Evolutionary conservation across 2,113 vertebrate species (phyloP).

Genomic region (Oceanites oceanicus): DNA sequence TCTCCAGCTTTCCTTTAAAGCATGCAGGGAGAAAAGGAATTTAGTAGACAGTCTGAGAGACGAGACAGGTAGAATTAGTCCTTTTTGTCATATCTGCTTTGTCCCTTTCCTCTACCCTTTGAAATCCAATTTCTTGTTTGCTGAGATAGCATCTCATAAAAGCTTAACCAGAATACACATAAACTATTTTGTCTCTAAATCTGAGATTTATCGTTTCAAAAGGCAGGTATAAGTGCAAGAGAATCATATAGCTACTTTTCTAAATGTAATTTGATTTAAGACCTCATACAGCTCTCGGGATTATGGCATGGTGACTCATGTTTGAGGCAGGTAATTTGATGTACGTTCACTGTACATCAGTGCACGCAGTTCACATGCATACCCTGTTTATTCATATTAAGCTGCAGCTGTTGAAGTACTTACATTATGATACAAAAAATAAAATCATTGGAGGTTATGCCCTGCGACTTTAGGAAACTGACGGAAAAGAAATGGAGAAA

Average conservation of each 20-base stretch:
- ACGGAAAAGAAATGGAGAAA: background rate
- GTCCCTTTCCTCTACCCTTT: background rate
- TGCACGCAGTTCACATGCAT: background rate
- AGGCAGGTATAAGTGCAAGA: background rate
- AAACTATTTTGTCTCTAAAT: slow-evolving; percentile 30
- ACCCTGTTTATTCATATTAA: background rate
- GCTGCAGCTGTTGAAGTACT: background rate
- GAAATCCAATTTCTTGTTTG: slow-evolving; percentile 23
- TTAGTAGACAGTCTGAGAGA: background rate
- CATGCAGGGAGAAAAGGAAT: background rate
- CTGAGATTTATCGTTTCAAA: background rate
- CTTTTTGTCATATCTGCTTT: slow-evolving; percentile 18
- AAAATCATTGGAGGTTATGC: background rate
- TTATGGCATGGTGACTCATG: background rate
- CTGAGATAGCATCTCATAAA: slow-evolving; percentile 50
- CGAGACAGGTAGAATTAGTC: slow-evolving; percentile 18
- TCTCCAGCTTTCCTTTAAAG: background rate
- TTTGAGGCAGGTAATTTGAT: background rate
- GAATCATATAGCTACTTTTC: background rate
- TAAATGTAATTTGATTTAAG: background rate
- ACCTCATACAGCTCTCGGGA: background rate
- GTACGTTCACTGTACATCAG: background rate
- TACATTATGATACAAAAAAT: background rate
- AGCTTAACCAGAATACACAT: slow-evolving; percentile 62
- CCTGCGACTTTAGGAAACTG: background rate